Conservation (phyloP, 2,113 vertebrate species). For the Physeter macrocephalus region DNA sequence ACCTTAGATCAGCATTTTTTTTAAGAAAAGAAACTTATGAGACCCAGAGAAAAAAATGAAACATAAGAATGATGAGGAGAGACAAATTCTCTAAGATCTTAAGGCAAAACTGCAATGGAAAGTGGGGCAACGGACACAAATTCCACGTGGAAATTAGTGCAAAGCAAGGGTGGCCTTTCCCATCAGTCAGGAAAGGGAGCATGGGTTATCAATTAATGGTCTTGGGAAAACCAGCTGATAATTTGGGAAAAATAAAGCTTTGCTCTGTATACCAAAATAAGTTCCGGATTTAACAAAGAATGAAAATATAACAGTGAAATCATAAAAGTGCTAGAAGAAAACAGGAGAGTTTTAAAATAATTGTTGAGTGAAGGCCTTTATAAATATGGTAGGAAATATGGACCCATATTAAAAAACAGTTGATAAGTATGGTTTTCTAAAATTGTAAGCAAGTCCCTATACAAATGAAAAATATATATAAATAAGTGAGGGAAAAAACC, state of each 20-base stretch:
- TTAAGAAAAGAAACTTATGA: neutral
- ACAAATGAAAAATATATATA: neutral
- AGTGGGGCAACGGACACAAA: neutral
- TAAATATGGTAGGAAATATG: neutral
- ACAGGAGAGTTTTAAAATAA: neutral
- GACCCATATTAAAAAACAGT: neutral
- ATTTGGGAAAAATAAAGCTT: neutral
- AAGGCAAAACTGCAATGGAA: neutral
- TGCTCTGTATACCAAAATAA: neutral
- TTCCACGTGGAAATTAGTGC: accelerated
- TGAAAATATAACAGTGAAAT: neutral
- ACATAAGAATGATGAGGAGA: neutral
- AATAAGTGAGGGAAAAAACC: neutral
- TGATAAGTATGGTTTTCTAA: neutral
- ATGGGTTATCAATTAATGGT: too few species aligned
- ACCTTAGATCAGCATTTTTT: neutral
- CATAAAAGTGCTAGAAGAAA: neutral
- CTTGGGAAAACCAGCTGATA: neutral
- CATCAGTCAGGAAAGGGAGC: accelerated
- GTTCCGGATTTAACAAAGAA: neutral
- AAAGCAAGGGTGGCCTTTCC: neutral
- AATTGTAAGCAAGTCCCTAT: neutral
- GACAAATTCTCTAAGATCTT: neutral
- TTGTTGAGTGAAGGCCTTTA: neutral
- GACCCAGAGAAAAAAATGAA: neutral